Evolutionary conservation across 2,113 vertebrate genomes (phyloP).

Genomic region (Eulacestoma nigropectus): DNA sequence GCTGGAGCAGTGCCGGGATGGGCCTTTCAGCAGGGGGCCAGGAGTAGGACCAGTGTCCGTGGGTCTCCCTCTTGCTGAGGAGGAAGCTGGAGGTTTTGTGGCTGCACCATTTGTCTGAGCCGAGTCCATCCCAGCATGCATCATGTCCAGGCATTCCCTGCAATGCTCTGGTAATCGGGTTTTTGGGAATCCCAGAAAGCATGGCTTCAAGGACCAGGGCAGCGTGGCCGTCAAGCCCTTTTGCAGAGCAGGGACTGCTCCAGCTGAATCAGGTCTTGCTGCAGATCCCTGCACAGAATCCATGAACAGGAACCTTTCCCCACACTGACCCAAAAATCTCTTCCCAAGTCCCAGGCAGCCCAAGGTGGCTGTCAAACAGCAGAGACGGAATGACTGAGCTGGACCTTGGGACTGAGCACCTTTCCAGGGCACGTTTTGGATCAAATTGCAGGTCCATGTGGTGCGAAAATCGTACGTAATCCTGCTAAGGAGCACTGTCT

Average conservation of each 20-base stretch:
- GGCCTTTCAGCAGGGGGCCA: accelerated
- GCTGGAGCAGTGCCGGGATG: neutral
- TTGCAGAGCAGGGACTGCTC: accelerated
- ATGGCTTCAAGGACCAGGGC: accelerated
- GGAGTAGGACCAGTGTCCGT: accelerated
- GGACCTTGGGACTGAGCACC: neutral
- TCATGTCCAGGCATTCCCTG: neutral
- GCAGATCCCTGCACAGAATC: neutral
- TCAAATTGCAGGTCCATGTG: neutral
- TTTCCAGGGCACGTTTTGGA: neutral
- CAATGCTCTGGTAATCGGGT: accelerated
- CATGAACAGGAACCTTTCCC: neutral
- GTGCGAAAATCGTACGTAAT: neutral
- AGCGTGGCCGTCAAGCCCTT: accelerated
- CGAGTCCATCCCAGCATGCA: accelerated
- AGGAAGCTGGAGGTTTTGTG: neutral
- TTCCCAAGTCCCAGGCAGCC: neutral
- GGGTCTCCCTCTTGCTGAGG: neutral
- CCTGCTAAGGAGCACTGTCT: neutral
- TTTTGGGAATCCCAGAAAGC: neutral
- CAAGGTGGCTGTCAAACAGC: neutral
- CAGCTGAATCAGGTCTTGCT: neutral
- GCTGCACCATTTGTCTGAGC: neutral
- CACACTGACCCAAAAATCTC: neutral
- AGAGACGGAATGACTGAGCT: neutral